Base-by-base conservation (phyloP, 2,888 invertebrate species). In the Hoplodrina ambigua region DNA sequence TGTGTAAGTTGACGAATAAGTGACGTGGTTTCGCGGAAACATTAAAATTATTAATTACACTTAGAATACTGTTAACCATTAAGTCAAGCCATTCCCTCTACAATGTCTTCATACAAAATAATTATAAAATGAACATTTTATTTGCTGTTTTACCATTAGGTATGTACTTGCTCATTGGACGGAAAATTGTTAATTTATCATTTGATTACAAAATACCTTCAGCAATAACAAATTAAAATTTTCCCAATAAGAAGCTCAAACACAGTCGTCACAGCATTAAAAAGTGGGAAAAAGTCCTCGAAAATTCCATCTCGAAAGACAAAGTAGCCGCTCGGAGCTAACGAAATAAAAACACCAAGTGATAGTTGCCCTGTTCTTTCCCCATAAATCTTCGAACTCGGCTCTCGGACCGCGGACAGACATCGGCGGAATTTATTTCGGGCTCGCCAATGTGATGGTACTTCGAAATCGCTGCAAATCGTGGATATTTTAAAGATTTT, bases 371-470 rank as follows among this genome's bases (percentile, higher is more conserved):
- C 79, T 84, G 84, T 89, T 89, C 92, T 91, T 91, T 91, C 89
- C 86, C 92, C 91, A 95, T 96, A 96, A 96, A 96, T 96, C 95
- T 95, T 91, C 80, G 81, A 83, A 84, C 86, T 83, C 64, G 80
- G 68, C 80, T 77, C 75, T 84, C 86, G 87, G 88, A 75, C 76
- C 73, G 74, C 86, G 88, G 90, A 88, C 89, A 86, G 90, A 92
- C 94, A 92, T 92, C 91, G 91, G 89, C 75, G 92, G 94, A 94
- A 95, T 95, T 94, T 93, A 94, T 94, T 94, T 91, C 85, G 90
- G 88, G 82, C 85, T 85, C 87, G 72, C 79, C 83, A 72, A 80
- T 82, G 81, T 81, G 80, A 84, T 74, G 80, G 69, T 58, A 61
- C 15, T 84, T 81, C 71, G 85, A 65, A 83, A 80, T 80, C 83